Percentiles rank a stretch among this genome's conserved stretches.
Conservation (phyloP, 2,797 vertebrate species). For the Octomys mimax region DNA sequence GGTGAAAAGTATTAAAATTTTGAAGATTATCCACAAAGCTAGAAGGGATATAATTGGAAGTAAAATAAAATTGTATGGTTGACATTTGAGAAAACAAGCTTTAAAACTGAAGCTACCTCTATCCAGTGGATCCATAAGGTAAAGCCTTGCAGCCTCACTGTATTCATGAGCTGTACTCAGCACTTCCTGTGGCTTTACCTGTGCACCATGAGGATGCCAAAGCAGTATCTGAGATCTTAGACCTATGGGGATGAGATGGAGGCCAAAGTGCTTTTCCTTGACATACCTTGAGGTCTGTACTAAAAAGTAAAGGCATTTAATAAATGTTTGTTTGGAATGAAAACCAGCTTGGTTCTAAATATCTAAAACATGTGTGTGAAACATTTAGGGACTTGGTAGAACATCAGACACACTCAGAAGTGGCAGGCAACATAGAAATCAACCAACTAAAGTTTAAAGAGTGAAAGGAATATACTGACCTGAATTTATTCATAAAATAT, state of each 20-base stretch:
- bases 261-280: not conserved
- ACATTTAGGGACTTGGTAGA: not conserved
- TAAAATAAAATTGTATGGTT: constrained; percentile 68
- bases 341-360: not conserved
- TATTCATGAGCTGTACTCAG: not conserved
- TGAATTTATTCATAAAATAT: not conserved
- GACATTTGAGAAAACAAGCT: constrained; percentile 73
- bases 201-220: not conserved
- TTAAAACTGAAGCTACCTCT: constrained; percentile 13
- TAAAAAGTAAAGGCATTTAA: not conserved
- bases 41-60: constrained; percentile 54
- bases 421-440: not conserved
- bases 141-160: not conserved
- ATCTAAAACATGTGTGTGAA: not conserved
- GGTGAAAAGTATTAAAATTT: constrained; percentile 56
- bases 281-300: not conserved
- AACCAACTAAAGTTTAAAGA: not conserved
- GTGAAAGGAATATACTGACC: not conserved
- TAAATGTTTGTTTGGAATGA: not conserved
- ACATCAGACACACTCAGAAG: not conserved
- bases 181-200: not conserved
- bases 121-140: constrained; percentile 48
- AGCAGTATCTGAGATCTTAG: not conserved
- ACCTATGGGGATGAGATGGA: not conserved
- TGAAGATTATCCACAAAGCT: constrained; percentile 51